Base-by-base conservation (phyloP, 2,888 invertebrate genomes). In the Callinectes sapidus region DNA sequence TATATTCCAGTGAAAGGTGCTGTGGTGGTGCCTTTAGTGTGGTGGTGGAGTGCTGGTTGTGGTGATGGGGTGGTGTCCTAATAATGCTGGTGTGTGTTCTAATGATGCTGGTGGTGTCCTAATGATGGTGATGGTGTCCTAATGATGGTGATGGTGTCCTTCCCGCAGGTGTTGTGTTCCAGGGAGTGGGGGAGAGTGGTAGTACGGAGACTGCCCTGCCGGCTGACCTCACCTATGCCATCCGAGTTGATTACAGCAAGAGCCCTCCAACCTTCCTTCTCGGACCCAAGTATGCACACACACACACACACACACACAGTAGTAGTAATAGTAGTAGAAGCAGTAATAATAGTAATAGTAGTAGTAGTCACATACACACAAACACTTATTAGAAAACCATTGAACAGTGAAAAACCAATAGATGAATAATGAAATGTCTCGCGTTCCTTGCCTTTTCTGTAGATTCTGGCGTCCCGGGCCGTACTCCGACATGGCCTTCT, bases 391-490 rank as follows among this genome's bases (percentile, higher is more conserved):
- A 86, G 8, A n/a, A 35, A 39, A 39, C 5, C 39, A 39, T 39
- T 39, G 5, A 39, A 39, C 39, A 39, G 39, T 5, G 5, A 39
- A 39, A 39, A 39, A 39, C 39, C 39, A 39, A 39, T 39, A 39
- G 39, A 39, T 39, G 5, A 39, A 86, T 8, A 1, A 61, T 10
- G 1, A 18, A 61, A 61, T 23, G 35, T 2, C 81, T 16, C 16
- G 0, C 2, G 16, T 8, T 3, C 8, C 28, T 3, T 81, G 35
- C 32, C 13, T 18, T 35, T 14, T 35, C 35, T 54, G 6, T 87
- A 94, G 92, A 66, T 94, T 94, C 23, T 94, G 94, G 94, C 89
- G 90, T 23, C 94, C 94, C 16, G 94, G 94, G 2, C 93, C 94
- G 0, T 91, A 94, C 66, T 77, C 90, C 6, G 81, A 92, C 54